A percentile compares a stretch with the other conserved stretches of the same genome.
phyloP scores from a whole-genome alignment of 1,140 invertebrate species.

The Cydia amplana region DNA sequence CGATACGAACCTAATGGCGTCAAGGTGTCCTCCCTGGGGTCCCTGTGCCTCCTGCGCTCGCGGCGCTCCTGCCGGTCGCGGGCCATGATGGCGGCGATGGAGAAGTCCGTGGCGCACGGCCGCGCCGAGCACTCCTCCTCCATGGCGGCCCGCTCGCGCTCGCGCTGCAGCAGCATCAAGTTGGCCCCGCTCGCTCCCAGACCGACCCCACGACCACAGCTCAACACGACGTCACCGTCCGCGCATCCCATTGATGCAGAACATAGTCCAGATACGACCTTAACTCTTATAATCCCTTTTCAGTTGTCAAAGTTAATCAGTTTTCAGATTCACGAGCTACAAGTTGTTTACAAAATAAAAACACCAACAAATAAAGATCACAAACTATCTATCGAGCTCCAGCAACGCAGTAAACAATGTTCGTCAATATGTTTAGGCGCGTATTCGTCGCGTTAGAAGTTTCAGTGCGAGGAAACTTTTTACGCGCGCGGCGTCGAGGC shows the following conservation, averaged over 20 bases:
- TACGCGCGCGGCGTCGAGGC: constrained; percentile 56
- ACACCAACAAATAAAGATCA: constrained; percentile 12
- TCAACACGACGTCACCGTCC: constrained; percentile 66
- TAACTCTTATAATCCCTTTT: not conserved
- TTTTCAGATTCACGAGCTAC: not conserved
- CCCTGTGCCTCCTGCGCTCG: constrained; percentile 68
- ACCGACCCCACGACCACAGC: constrained; percentile 38
- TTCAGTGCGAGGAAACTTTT: constrained; percentile 72
- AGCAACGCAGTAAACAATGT: constrained; percentile 17
- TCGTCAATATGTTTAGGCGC: constrained; percentile 39
- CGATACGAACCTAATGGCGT: constrained; percentile 65
- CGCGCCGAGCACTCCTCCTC: constrained; percentile 82
- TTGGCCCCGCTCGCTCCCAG: constrained; percentile 55
- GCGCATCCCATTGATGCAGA: constrained; percentile 72
- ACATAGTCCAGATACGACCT: constrained; percentile 55
- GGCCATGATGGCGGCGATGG: constrained; percentile 93
- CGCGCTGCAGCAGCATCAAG: constrained; percentile 78
- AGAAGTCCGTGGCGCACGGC: constrained; percentile 91
- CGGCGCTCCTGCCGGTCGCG: constrained; percentile 80
- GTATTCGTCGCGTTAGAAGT: constrained; percentile 59
- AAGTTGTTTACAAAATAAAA: constrained; percentile 23
- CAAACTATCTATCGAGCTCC: constrained; percentile 11
- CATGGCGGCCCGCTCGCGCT: constrained; percentile 65
- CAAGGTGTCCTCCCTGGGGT: constrained; percentile 74
- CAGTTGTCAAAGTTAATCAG: not conserved